Evolutionary conservation across 1,140 invertebrate species (phyloP), one percentile per base, ranked within the genome.

Genomic region (Sycobia sp.): DNA sequence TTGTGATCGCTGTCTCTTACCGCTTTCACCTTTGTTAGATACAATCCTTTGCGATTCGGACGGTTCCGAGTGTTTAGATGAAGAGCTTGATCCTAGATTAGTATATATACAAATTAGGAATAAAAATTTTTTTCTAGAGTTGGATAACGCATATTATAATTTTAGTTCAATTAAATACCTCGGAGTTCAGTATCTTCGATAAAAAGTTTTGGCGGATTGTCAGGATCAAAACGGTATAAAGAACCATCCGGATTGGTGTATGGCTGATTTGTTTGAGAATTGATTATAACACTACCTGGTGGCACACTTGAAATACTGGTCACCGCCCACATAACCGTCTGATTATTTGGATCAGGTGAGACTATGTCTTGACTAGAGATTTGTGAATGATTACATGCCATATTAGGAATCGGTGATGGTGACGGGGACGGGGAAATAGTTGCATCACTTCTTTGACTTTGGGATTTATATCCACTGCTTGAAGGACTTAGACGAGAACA

Each of bases 251-350:
- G 61, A 57, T 80, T 80, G 2, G 71, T 79, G 51, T 75, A 78
- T 10, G 74, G 75, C 36, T 79, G 76, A 69, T 80, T 82, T 67
- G 87, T 88, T 78, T 89, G 90, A 25, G 92, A 92, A 79, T 95
- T 91, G 72, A 95, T 93, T 63, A 95, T 89, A 64, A 95, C 83
- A 69, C 91, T 92, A 46, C 93, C 93, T 56, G 88, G 84, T 54
- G 92, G 93, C 36, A 95, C 91, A 61, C 87, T 87, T 20, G 90
- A 86, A 73, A 94, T 86, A 81, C 90, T 90, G 38, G 91, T 92
- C 9, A 94, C 90, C 43, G 92, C 92, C 91, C 93, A 95, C 73
- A 93, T 87, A 2, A 93, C 84, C 16, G 80, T 80, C 56, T 83
- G 81, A 46, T 39, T 67, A 7, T 67, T 66, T 9, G 73, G 57